Percentiles rank a stretch among this genome's conserved stretches.
phyloP scores from a whole-genome alignment of 2,888 invertebrate species.

The Gryllus longicercus region DNA sequence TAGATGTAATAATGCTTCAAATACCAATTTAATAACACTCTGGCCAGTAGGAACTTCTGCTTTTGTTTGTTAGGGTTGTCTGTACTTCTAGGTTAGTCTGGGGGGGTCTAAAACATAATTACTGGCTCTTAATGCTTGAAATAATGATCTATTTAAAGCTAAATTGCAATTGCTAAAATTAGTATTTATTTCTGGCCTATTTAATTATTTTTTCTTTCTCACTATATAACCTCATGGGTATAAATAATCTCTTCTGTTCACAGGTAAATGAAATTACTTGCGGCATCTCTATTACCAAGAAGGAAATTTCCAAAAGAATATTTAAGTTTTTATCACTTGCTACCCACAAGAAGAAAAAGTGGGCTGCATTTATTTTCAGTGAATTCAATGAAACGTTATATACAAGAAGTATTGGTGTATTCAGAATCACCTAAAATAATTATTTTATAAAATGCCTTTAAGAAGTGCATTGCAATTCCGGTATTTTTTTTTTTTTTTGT shows the following conservation, averaged over 20 bases:
- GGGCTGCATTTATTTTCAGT: slow-evolving; percentile 17
- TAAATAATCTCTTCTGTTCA: neutral
- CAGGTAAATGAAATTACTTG: neutral
- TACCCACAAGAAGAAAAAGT: slow-evolving; percentile 1
- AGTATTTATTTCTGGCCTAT: no score
- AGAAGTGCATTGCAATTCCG: neutral
- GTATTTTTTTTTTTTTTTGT: neutral
- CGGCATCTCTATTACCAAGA: neutral
- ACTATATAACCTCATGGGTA: no score
- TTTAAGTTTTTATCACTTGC: slow-evolving; percentile 4
- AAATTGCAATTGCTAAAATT: no score
- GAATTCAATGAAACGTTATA: neutral
- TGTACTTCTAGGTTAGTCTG: no score
- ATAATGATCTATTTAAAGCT: no score
- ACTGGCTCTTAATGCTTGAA: no score
- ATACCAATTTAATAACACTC: no score
- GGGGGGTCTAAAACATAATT: no score
- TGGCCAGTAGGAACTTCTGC: no score
- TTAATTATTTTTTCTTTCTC: no score
- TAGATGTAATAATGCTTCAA: no score
- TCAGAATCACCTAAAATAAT: neutral
- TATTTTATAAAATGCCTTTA: neutral
- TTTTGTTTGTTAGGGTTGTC: no score
- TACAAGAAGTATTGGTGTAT: slow-evolving; percentile 17
- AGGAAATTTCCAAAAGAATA: neutral